Evolutionary conservation across 1,140 invertebrate species (phyloP), one percentile per base, ranked within the genome.

Genomic region (Lordiphosa mommai): DNA sequence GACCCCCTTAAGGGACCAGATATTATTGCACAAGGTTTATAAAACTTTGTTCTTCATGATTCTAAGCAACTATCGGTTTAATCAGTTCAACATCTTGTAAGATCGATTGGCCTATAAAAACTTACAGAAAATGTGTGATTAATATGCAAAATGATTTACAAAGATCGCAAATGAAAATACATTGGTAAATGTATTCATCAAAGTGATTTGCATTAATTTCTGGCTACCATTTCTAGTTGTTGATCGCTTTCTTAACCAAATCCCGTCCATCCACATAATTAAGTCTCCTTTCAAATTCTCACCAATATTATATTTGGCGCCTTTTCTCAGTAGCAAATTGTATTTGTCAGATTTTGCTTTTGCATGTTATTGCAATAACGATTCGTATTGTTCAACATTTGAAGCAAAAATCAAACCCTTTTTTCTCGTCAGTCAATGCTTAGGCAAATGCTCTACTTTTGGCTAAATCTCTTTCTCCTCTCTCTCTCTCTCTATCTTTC

Each of bases 321-420:
- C 57, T 52, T 63, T 61, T 67, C 49, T 55, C 36, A 13, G 34
- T 32, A n/a, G n/a, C n/a, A n/a, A n/a, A n/a, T n/a, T n/a, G n/a
- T n/a, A n/a, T n/a, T n/a, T n/a, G n/a, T n/a, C n/a, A n/a, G 13
- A 33, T 47, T 59, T 71, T 58, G 41, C 36, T 27, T 84, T 82
- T 72, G 77, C 76, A 84, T 82, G 76, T 84, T 82, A 76, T 82
- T 82, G 76, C 76, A 82, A 82, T 82, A 68, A 82, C 61, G 44
- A 56, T 17, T 60, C 17, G 61, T 67, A 82, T 82, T 82, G 76
- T 82, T 84, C 57, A 53, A 32, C 34, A 16, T 60, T 13, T 47
- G 68, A 79, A 59, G 65, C 76, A 74, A 61, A 80, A 73, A 55
- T 70, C 56, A 59, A 76, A 76, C 76, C 77, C 67, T 50, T 80